Base-by-base conservation (phyloP, 2,113 vertebrate species). In the Hymenochirus boettgeri region DNA sequence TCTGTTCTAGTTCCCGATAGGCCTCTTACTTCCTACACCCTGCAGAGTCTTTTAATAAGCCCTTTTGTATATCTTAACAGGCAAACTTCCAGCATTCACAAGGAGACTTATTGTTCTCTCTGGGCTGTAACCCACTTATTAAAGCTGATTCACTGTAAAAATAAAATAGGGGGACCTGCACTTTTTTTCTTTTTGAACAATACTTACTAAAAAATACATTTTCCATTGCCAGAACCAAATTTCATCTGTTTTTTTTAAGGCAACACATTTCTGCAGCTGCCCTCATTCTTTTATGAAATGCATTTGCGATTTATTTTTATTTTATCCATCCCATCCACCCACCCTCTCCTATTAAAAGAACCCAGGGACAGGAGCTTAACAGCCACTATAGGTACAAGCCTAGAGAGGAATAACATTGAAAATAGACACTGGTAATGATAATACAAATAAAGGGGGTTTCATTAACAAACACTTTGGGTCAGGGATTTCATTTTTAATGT, bases 101-200 rank as follows among this genome's bases (percentile, higher is more conserved):
- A 48, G 83, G 77, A 81, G 80, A 77, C 72, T 82, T 86, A 86
- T 89, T 89, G 86, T 89, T 87, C 80, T 85, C 60, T 65, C 80
- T 80, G 82, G 86, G 86, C 85, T 89, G 85, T 87, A 88, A 86
- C 84, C 83, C 79, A 86, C 79, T 88, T 88, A 83, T 80, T 80
- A 82, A 80, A 84, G 80, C 76, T 83, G 84, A 88, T 80, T 87
- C 85, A 86, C 82, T 82, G 76, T 74, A 77, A 82, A 86, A 86
- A 86, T 82, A 87, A 85, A 85, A 48, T 21, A 48, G 76, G 75
- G 70, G 33, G 33, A 3, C 13, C 2, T 1, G 15, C 12, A 3
- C 6, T 42, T 42, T 18, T 48, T 6, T 22, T 7, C 39, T 42
- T 13, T 42, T 18, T 23, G 46, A 48, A 48, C 46, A 48, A 48